These are phyloP conservation scores for Drosophila nigromelanica DNA, from an alignment of 1,140 invertebrate genomes.

Conservation along the genomic window DNA sequence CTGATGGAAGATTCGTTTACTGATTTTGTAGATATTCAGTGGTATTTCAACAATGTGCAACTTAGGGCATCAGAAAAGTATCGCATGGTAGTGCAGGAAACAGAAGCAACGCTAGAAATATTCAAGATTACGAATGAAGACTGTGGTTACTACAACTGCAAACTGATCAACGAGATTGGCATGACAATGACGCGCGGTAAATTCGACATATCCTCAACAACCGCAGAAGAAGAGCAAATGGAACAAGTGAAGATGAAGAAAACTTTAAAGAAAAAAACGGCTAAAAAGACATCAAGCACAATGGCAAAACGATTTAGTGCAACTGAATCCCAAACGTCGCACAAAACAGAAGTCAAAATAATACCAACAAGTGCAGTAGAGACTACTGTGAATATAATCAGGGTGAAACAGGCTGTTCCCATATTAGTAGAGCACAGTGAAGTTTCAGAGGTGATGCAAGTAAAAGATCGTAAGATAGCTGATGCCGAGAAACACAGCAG, in stretches of 20 bases:
- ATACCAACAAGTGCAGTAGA: constrained; percentile 68
- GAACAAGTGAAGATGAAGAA: constrained; percentile 78
- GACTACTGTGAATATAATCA: constrained; percentile 70
- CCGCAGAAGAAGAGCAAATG: constrained; percentile 66
- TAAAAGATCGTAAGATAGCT: constrained; percentile 74
- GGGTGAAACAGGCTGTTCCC: constrained; percentile 72
- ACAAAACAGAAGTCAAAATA: constrained; percentile 66
- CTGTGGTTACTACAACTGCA: constrained; percentile 94
- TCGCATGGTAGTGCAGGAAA: constrained; percentile 88
- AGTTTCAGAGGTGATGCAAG: constrained; percentile 82
- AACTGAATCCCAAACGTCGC: constrained; percentile 38
- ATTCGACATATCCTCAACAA: constrained; percentile 86
- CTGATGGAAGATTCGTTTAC: constrained; percentile 53
- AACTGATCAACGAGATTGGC: constrained; percentile 92
- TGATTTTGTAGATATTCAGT: constrained; percentile 90
- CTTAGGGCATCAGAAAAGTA: constrained; percentile 90
- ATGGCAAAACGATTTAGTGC: constrained; percentile 37
- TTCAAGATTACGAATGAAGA: constrained; percentile 88
- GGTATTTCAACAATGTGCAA: constrained; percentile 94
- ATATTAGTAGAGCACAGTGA: constrained; percentile 84
- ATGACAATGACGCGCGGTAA: constrained; percentile 91
- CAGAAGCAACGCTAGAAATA: constrained; percentile 90
- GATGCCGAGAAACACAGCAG: constrained; percentile 68
- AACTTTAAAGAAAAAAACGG: constrained; percentile 73
- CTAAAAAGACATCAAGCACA: constrained; percentile 47